These are phyloP conservation scores for Vultur gryphus DNA, from an alignment of 2,797 vertebrate genomes.

Conservation along the genomic window DNA sequence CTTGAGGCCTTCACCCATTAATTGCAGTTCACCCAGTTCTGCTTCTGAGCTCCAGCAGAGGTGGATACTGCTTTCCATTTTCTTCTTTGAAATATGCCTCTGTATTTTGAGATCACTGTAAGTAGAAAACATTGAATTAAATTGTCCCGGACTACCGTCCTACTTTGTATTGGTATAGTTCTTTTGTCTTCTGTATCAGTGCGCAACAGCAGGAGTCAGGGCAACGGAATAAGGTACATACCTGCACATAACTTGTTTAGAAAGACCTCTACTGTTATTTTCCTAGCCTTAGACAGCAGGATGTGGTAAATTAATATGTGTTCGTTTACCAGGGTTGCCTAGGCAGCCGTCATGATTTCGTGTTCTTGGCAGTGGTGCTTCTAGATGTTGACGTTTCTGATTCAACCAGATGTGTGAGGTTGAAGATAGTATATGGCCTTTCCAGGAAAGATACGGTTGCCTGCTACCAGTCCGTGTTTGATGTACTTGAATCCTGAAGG, in stretches of 20 bases:
- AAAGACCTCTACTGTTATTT: background rate
- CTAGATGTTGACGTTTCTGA: background rate
- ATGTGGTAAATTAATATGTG: background rate
- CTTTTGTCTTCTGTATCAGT: background rate
- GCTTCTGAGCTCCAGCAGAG: constrained; percentile 43
- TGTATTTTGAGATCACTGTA: constrained; percentile 28
- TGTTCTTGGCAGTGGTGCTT: background rate
- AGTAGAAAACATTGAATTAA: constrained; percentile 8
- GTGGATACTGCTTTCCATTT: constrained; percentile 52
- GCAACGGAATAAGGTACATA: background rate
- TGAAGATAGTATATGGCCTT: background rate
- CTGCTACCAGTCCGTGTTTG: background rate
- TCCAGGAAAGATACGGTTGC: background rate
- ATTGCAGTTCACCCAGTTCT: constrained; percentile 54
- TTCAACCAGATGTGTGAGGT: background rate
- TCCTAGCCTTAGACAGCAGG: background rate
- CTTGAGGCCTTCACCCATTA: constrained; percentile 38
- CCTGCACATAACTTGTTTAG: background rate
- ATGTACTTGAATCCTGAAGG: background rate
- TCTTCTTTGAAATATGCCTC: constrained; percentile 39
- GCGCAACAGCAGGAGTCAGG: background rate
- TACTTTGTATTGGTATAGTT: background rate
- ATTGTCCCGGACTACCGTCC: background rate
- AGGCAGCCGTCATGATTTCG: background rate
- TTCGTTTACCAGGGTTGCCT: background rate